Base-by-base conservation (phyloP, 2,113 vertebrate species). In the Reinhardtius hippoglossoides region DNA sequence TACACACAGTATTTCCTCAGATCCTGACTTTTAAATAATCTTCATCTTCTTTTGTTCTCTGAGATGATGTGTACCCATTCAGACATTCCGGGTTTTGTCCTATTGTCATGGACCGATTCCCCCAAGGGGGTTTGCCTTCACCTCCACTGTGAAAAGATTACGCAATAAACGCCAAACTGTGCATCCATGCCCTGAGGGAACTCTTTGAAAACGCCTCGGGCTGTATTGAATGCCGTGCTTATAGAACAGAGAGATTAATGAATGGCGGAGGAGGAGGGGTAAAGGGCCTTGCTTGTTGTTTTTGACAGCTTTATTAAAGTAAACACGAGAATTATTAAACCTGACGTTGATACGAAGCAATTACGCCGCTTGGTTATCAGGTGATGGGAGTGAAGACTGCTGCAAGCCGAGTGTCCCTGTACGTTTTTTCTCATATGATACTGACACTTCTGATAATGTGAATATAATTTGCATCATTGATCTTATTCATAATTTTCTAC, bases 111-210 rank as follows among this genome's bases (percentile, higher is more conserved):
- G 16, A 63, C 48, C 80, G n/a, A 50, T 52, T 68, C 74, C 56
- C 70, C 61, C 16, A 27, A 15, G 48, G 60, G 63, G 71, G n/a
- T 40, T 27, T 63, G 46, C 52, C n/a, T 20, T 69, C 57, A 67
- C 59, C 40, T 58, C 63, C 62, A 42, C 48, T 54, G 78, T 42
- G 31, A 78, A 59, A 23, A 72, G 44, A 61, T 90, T 74, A 78
- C 21, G 3, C 16, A 85, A 83, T 81, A 71, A 80, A 78, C 77
- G 40, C 76, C 50, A 55, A 3, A 75, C 54, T 71, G 27, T 82
- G 71, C 66, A 70, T 62, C 9, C 62, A 62, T 62, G 66, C 71
- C 81, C 76, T 9, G 2, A n/a, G 72, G 78, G 77, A 1, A 3
- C 7, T 15, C 24, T 71, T 42, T 59, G 48, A 63, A 75, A 50